Evolutionary conservation across 2,113 vertebrate species (phyloP).

Genomic region (Charadrius vociferus): DNA sequence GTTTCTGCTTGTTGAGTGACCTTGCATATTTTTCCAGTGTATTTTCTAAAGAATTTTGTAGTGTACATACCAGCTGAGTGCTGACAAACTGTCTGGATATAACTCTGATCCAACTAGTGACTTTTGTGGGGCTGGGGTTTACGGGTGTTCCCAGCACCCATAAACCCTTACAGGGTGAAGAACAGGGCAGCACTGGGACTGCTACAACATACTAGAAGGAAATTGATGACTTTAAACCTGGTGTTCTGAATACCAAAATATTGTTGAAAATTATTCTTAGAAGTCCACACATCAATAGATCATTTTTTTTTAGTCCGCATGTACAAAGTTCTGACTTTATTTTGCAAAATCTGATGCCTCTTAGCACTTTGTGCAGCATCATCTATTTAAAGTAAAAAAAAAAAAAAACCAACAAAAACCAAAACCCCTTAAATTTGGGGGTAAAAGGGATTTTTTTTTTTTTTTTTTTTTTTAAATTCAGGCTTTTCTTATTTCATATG

Average conservation of each 20-base stretch:
- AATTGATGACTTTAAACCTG: not conserved
- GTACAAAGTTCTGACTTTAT: not conserved
- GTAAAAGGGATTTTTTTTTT: not conserved
- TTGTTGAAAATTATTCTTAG: not conserved
- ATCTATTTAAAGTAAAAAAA: not conserved
- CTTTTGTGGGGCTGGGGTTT: not conserved
- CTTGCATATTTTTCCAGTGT: not conserved
- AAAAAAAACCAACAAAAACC: too few relatives aligned
- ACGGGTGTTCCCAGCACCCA: not conserved
- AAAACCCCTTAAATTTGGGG: too few relatives aligned
- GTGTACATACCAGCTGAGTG: not conserved
- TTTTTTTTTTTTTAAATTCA: not conserved
- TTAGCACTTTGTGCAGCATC: not conserved
- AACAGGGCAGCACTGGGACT: not conserved
- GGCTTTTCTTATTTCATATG: fast-evolving
- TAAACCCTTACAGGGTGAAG: not conserved
- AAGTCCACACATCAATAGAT: not conserved
- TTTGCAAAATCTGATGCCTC: not conserved
- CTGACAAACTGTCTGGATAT: not conserved
- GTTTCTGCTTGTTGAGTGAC: not conserved
- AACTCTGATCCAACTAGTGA: not conserved
- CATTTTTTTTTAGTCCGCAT: not conserved
- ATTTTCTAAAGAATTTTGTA: not conserved
- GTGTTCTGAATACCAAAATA: not conserved
- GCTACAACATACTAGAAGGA: not conserved